phyloP scores from a whole-genome alignment of 1,140 invertebrate genomes.

The Magallana ariakensis region DNA sequence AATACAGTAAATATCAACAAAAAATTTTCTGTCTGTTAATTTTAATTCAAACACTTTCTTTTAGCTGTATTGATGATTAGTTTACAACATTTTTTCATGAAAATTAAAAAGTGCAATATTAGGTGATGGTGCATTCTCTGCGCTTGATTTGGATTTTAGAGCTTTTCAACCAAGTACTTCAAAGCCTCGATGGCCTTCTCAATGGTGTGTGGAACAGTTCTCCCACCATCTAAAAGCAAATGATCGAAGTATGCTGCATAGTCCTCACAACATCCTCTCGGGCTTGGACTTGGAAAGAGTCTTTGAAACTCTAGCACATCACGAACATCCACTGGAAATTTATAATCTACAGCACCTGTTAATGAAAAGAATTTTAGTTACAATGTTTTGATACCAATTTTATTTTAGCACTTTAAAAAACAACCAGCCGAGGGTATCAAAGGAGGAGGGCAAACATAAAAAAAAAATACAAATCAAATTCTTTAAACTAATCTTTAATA shows the following conservation, averaged over 20 bases:
- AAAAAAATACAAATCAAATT: neutral
- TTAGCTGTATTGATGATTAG: too few relatives aligned
- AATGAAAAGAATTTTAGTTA: neutral
- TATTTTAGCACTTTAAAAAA: neutral
- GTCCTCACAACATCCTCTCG: too few relatives aligned
- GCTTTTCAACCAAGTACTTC: too few relatives aligned
- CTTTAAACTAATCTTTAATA: neutral
- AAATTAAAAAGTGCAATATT: too few relatives aligned
- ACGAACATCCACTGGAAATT: constrained; percentile 2
- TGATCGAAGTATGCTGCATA: too few relatives aligned
- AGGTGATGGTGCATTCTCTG: too few relatives aligned
- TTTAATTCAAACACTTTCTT: too few relatives aligned
- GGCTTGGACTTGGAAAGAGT: neutral
- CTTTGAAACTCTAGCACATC: constrained; percentile 16
- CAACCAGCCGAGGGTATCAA: neutral
- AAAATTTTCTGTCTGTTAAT: too few relatives aligned
- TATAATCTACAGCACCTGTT: constrained; percentile 2
- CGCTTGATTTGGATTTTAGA: too few relatives aligned
- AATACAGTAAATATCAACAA: neutral
- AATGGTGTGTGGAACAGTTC: neutral
- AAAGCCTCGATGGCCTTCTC: too few relatives aligned
- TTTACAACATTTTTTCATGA: too few relatives aligned
- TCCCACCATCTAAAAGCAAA: neutral
- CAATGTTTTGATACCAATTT: neutral
- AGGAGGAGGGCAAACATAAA: neutral